phyloP scores from a whole-genome alignment of 2,888 invertebrate species.

The Drosophila hamatofila region DNA sequence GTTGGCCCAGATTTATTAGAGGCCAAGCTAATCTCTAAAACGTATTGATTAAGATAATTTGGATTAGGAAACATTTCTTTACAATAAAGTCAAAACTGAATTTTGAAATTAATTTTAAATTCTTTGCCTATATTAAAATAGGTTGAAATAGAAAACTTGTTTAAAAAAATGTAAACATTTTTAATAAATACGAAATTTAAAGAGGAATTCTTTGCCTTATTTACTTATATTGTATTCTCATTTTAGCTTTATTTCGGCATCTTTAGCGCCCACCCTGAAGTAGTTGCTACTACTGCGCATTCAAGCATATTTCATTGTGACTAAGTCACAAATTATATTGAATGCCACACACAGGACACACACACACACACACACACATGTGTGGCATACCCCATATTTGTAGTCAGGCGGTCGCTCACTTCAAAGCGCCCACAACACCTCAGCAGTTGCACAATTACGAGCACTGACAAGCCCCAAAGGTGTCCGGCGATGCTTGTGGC shows the following conservation, averaged over 20 bases:
- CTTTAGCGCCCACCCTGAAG: slow-evolving; percentile 27
- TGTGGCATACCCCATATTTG: not conserved
- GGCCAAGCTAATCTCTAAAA: not conserved
- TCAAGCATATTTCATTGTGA: slow-evolving; percentile 34
- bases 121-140: too few relatives aligned
- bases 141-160: too few relatives aligned
- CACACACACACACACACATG: slow-evolving; percentile 11
- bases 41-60: too few relatives aligned
- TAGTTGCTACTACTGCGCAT: slow-evolving; percentile 10
- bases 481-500: slow-evolving; percentile 51
- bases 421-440: slow-evolving; percentile 44
- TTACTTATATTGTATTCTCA: not conserved
- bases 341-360: slow-evolving; percentile 37
- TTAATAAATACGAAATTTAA: too few relatives aligned
- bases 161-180: too few relatives aligned
- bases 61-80: too few relatives aligned
- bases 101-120: too few relatives aligned
- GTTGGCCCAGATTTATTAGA: not conserved
- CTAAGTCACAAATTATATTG: slow-evolving; percentile 36
- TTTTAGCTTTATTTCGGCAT: not conserved
- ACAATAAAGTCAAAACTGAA: too few relatives aligned
- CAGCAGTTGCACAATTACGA: slow-evolving; percentile 59
- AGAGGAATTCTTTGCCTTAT: not conserved
- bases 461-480: slow-evolving; percentile 59
- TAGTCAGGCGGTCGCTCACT: slow-evolving; percentile 15